phyloP scores from a whole-genome alignment of 2,888 invertebrate genomes.

The Bibio marci region DNA sequence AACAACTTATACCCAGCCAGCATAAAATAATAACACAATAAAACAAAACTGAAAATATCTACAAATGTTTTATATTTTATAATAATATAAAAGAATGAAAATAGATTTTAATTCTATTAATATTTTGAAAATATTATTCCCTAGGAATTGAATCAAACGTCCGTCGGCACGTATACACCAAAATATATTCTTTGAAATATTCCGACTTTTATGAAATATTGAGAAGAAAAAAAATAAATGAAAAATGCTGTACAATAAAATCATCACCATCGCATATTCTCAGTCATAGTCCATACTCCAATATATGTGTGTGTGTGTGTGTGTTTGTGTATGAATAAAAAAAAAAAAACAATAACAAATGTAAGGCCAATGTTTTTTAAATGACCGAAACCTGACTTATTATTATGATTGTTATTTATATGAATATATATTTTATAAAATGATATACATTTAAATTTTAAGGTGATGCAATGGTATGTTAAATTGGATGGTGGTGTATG shows the following conservation, averaged over 20 bases:
- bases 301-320: too few species aligned
- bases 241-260: neutral
- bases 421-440: too few species aligned
- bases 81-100: too few species aligned
- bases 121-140: slow-evolving; percentile 1
- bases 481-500: too few species aligned
- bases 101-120: neutral
- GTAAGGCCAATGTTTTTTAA: neutral
- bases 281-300: neutral
- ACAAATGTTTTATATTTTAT: too few species aligned
- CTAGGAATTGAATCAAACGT: neutral
- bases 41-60: too few species aligned
- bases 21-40: too few species aligned
- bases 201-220: neutral
- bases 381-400: slow-evolving; percentile 1
- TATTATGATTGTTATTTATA: neutral
- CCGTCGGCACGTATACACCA: slow-evolving; percentile 3
- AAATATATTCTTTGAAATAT: neutral
- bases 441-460: too few species aligned
- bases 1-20: too few species aligned
- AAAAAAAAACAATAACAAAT: neutral
- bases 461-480: too few species aligned
- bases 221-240: neutral
- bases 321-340: neutral
- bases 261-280: neutral